These are phyloP conservation scores for Falco naumanni DNA, from an alignment of 2,797 vertebrate species.

Conservation along the genomic window DNA sequence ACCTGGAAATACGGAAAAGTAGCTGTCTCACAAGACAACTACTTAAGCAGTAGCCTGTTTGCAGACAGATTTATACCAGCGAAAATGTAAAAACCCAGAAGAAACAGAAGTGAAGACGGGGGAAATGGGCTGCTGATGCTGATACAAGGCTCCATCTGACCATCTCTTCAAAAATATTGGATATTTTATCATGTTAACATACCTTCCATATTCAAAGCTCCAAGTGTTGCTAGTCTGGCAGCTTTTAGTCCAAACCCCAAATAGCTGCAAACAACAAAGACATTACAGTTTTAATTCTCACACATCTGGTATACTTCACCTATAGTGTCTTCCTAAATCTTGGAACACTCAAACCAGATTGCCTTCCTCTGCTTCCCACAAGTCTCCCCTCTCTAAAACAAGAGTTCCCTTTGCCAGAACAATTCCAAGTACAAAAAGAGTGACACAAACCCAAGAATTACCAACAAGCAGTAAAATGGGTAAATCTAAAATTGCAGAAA, in stretches of 20 bases:
- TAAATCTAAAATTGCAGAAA: neutral
- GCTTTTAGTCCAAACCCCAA: slow-evolving; percentile 94
- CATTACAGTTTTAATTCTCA: neutral
- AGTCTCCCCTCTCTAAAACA: neutral
- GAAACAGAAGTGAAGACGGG: neutral
- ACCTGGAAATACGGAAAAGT: neutral
- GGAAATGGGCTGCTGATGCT: neutral
- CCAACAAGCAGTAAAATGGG: neutral
- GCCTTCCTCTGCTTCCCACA: neutral
- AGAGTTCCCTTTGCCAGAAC: neutral
- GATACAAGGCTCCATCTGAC: neutral
- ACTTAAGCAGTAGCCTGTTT: neutral
- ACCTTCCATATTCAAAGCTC: slow-evolving; percentile 91
- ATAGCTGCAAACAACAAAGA: slow-evolving; percentile 82
- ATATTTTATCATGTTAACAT: slow-evolving; percentile 37
- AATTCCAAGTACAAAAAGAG: neutral
- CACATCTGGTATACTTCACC: neutral
- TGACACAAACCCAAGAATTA: neutral
- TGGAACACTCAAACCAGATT: neutral
- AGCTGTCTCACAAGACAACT: neutral
- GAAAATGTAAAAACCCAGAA: neutral
- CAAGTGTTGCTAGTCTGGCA: slow-evolving; percentile 90
- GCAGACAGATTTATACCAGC: neutral
- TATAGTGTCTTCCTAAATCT: neutral
- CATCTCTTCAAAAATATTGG: neutral